Base-by-base conservation (phyloP, 1,140 invertebrate species). In the Lethocerus indicus region DNA sequence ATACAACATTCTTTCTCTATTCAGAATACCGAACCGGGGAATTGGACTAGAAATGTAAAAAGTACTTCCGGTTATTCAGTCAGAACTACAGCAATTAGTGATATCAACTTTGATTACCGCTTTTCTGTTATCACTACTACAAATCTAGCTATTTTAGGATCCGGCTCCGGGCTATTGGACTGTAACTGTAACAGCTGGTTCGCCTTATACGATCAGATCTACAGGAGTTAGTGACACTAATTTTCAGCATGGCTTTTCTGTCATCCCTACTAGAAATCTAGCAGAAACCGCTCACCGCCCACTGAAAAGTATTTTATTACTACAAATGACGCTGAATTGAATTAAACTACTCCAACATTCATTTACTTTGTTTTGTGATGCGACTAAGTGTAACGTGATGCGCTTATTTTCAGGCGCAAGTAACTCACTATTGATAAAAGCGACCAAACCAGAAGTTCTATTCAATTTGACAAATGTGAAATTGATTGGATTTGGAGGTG, bases 211-310 rank as follows among this genome's bases (percentile, higher is more conserved):
- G 0, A 70, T 82, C 4, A 67, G 75, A 41, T 70, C 80, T 12
- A 78, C 75, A 14, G 81, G 78, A 0, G 61, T 78, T 7, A 81
- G 79, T 40, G 67, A 44, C 7, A 46, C 24, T 28, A 43, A 44
- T 69, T 27, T 62, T 79, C 7, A 73, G 71, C 27, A 83, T 60
- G 79, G 79, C n/a, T 85, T 84, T 61, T 73, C 78, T 5, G 67
- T 72, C 9, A 57, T 67, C 14, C 64, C 63, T 2, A 70, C 73
- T 0, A 58, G 52, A 4, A 66, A 69, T 39, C 61, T 78, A 51
- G 60, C 60, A 3, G 66, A 74, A 48, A 76, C 76, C 2, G 68
- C 67, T 44, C 68, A 72, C 49, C 62, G 75, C 44, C 79, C 79
- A 20, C 60, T 78, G 5, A 66, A 69, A 67, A 75, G 77, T 79